Percentiles rank a stretch among this genome's conserved stretches.
Conservation (phyloP, 2,888 invertebrate genomes). For the Drosophila anceps region DNA sequence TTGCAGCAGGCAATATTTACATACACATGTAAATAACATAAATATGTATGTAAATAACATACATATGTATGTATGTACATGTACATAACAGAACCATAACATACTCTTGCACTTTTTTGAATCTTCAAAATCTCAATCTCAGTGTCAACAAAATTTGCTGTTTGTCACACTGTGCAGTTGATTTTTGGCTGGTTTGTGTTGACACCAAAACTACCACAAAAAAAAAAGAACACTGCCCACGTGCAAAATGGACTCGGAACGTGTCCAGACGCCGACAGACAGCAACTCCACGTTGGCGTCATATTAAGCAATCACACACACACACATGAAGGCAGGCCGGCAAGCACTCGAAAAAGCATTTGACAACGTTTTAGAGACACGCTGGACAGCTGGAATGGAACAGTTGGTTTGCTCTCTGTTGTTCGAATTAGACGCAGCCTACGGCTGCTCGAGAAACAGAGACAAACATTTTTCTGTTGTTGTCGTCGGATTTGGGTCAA, state of each 20-base stretch:
- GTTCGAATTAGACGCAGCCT: constrained; percentile 61
- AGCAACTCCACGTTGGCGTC: constrained; percentile 68
- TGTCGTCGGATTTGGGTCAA: constrained; percentile 71
- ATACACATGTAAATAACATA: not conserved
- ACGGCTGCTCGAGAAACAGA: constrained; percentile 44
- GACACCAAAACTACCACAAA: constrained; percentile 49
- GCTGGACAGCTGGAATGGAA: constrained; percentile 39
- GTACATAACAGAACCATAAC: not conserved
- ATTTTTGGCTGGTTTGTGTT: constrained; percentile 43
- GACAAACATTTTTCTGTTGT: constrained; percentile 38
- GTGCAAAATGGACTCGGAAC: constrained; percentile 65
- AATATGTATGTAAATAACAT: not conserved
- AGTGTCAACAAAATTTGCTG: not conserved
- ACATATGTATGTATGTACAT: not conserved
- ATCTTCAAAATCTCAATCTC: not conserved
- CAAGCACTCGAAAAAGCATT: constrained; percentile 31
- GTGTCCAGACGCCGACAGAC: constrained; percentile 44
- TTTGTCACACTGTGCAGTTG: constrained; percentile 41
- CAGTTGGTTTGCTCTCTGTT: constrained; percentile 41
- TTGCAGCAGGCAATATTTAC: constrained; percentile 5
- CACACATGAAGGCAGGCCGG: constrained; percentile 20
- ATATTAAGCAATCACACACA: constrained; percentile 66
- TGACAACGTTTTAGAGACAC: constrained; percentile 47
- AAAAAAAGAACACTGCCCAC: constrained; percentile 62
- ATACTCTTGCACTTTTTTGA: not conserved